A percentile compares a stretch with the other conserved stretches of the same genome.
phyloP scores from a whole-genome alignment of 2,113 vertebrate species.

The Mormyrus iriodes region DNA sequence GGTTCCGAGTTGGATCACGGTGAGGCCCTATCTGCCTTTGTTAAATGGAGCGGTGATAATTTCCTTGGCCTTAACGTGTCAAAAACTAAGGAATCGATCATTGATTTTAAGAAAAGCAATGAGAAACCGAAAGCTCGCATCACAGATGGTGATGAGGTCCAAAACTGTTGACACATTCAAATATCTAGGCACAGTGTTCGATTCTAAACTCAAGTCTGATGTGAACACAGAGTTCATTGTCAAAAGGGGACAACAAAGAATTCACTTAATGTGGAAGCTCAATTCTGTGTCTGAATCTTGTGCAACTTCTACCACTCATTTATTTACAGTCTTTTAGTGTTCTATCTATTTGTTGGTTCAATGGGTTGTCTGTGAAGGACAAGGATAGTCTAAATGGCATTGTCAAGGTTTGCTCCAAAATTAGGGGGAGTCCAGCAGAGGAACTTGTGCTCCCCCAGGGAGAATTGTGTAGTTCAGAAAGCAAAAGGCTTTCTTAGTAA shows the following conservation, averaged over 20 bases:
- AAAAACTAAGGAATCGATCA: background rate
- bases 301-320: slow-evolving; percentile 7
- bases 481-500: background rate
- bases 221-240: background rate
- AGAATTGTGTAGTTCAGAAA: slow-evolving; percentile 1
- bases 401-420: background rate
- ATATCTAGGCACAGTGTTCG: background rate
- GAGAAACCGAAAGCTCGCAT: background rate
- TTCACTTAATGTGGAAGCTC: background rate
- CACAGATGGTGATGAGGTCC: background rate
- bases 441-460: background rate
- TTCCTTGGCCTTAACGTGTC: background rate
- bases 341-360: slow-evolving; percentile 13
- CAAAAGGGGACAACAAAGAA: background rate
- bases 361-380: slow-evolving; percentile 13
- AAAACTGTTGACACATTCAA: background rate
- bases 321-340: slow-evolving; percentile 9
- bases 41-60: background rate
- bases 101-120: background rate
- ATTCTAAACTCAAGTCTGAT: background rate
- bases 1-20: background rate
- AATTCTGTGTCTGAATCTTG: background rate
- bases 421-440: background rate
- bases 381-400: background rate
- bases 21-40: background rate